A percentile compares a stretch with the other conserved stretches of the same genome.
These are phyloP conservation scores for Perdita meconis DNA, from an alignment of 2,888 invertebrate species.

Conservation along the genomic window DNA sequence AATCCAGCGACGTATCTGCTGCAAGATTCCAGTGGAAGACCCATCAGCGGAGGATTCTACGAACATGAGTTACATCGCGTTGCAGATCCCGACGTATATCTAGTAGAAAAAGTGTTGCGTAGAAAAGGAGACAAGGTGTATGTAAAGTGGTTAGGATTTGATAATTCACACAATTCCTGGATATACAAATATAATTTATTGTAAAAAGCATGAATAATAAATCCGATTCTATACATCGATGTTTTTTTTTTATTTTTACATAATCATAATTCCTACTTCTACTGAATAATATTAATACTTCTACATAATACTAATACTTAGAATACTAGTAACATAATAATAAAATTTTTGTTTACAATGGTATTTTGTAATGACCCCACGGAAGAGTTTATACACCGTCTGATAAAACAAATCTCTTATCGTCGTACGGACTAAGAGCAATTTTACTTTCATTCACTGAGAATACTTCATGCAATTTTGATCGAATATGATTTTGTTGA, in stretches of 20 bases:
- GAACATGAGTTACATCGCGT: constrained; percentile 4
- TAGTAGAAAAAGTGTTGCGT: constrained; percentile 3
- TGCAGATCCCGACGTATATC: not conserved
- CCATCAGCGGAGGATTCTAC: constrained; percentile 2
- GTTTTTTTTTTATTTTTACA: not conserved
- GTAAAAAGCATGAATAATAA: not conserved
- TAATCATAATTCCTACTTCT: not conserved
- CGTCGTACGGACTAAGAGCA: not conserved
- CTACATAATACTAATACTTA: too few relatives aligned
- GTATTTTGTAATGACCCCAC: not conserved
- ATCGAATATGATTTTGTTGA: too few relatives aligned
- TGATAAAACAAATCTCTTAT: not conserved
- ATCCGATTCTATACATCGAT: too few relatives aligned
- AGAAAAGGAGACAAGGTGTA: constrained; percentile 1
- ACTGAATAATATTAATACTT: too few relatives aligned
- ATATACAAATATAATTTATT: constrained; percentile 8
- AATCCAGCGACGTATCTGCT: constrained; percentile 16
- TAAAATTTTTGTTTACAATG: not conserved
- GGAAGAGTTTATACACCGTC: not conserved
- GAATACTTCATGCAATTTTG: too few relatives aligned
- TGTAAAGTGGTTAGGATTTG: constrained; percentile 16
- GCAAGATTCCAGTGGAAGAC: not conserved
- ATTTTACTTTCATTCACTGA: not conserved
- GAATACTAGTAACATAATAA: too few relatives aligned
- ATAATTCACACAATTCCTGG: constrained; percentile 3